phyloP scores from a whole-genome alignment of 2,888 invertebrate genomes.

The Chymomyza procnemis region DNA sequence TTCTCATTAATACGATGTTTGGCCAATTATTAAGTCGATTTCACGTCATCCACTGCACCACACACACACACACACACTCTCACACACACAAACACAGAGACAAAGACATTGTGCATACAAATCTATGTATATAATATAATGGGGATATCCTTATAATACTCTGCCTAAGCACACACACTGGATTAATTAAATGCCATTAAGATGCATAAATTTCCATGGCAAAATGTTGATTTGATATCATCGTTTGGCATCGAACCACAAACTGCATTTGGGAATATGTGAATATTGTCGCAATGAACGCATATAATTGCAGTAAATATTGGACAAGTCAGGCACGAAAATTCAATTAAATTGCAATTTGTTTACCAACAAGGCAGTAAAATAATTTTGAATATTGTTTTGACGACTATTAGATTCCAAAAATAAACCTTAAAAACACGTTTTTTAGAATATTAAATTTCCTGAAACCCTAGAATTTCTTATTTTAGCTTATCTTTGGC shows the following conservation, averaged over 20 bases:
- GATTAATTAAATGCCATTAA: not conserved
- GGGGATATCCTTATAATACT: not conserved
- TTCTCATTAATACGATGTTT: slow-evolving; percentile 64
- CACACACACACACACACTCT: too few relatives aligned
- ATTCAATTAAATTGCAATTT: too few relatives aligned
- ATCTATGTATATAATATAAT: not conserved
- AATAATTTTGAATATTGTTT: too few relatives aligned
- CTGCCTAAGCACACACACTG: not conserved
- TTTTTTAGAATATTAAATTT: too few relatives aligned
- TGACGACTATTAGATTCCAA: too few relatives aligned
- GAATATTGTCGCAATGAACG: not conserved
- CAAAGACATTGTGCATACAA: not conserved
- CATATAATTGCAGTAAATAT: not conserved
- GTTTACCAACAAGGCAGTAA: too few relatives aligned
- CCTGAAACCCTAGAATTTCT: too few relatives aligned
- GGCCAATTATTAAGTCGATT: slow-evolving; percentile 51
- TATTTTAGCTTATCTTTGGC: too few relatives aligned
- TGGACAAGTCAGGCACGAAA: too few relatives aligned
- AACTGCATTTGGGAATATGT: not conserved
- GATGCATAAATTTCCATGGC: not conserved
- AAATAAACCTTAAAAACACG: too few relatives aligned
- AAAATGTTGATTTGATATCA: not conserved
- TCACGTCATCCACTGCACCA: slow-evolving; percentile 13
- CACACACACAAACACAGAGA: too few relatives aligned
- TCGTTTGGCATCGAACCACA: too few relatives aligned